These are phyloP conservation scores for Heteromurus nitidus DNA, from an alignment of 2,888 invertebrate genomes.

Conservation along the genomic window DNA sequence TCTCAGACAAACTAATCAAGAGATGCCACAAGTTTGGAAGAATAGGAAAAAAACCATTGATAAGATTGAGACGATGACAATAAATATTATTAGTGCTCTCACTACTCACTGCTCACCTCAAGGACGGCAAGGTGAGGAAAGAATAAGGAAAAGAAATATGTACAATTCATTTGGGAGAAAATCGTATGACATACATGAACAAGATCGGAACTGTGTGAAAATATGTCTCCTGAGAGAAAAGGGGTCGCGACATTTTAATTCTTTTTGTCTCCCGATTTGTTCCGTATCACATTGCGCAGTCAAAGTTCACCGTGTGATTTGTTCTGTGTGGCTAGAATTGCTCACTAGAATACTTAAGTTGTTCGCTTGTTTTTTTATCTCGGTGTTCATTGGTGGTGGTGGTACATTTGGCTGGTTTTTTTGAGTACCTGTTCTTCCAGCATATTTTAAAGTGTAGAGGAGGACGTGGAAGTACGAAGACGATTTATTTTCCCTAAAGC, in stretches of 20 bases:
- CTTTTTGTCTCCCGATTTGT: neutral
- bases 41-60: neutral
- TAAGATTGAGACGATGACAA: neutral
- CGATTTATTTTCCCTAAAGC: too few species aligned
- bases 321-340: neutral
- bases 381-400: neutral
- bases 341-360: neutral
- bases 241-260: conserved; percentile 4
- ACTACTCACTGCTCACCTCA: neutral
- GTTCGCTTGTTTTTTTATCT: neutral
- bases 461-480: too few species aligned
- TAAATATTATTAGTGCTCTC: neutral
- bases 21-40: conserved; percentile 4
- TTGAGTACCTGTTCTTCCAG: too few species aligned
- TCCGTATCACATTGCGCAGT: neutral
- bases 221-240: neutral
- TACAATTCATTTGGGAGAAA: too few species aligned
- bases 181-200: neutral
- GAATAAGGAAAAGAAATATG: neutral
- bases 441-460: too few species aligned
- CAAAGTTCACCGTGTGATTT: conserved; percentile 4
- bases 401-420: neutral
- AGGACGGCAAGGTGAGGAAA: neutral
- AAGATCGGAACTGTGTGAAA: conserved; percentile 13
- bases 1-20: neutral